Base-by-base conservation (phyloP, 2,113 vertebrate species). In the Tricholaema leucomelas region DNA sequence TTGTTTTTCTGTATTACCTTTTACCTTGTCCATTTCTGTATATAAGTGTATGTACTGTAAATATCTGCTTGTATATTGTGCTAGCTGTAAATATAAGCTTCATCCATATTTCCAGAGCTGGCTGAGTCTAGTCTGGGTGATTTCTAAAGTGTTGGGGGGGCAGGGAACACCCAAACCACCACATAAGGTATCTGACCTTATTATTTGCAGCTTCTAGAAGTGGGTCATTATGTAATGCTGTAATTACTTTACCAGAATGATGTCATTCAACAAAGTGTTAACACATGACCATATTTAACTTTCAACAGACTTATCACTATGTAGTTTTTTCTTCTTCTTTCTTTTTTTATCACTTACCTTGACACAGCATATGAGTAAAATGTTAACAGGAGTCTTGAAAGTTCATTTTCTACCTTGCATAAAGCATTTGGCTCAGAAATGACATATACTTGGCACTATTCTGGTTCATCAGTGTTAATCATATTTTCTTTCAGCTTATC, bases 401-500 rank as follows among this genome's bases (percentile, higher is more conserved):
- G 78, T 92, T 96, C 79, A 94, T 52, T 95, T 97, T 96, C 75
- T 38, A 95, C 78, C 77, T 93, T 71, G 36, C 69, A 54, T 86
- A 91, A 94, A 69, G 27, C 30, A 52, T 92, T 88, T 96, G 76
- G 63, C 88, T 96, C 66, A 90, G 82, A 95, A 92, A 88, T 64
- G 50, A 92, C 91, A 86, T 85, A 64, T 73, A 90, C 78, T 96
- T 95, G 94, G 86, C 88, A 87, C 54, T 73, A 58, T 54, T 52
- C 30, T 60, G 8, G 59, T 95, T 95, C 70, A 82, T 94, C 88
- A 88, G 31, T 92, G 79, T 85, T 88, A 92, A 95, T 94, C 83
- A 91, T 81, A 94, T 93, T 97, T 97, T 93, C 76, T 87, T 97
- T 91, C 52, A 54, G 73, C 82, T 94, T 72, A 71, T 87, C 82